phyloP scores from a whole-genome alignment of 2,888 invertebrate genomes.

The Anorthoa munda region DNA sequence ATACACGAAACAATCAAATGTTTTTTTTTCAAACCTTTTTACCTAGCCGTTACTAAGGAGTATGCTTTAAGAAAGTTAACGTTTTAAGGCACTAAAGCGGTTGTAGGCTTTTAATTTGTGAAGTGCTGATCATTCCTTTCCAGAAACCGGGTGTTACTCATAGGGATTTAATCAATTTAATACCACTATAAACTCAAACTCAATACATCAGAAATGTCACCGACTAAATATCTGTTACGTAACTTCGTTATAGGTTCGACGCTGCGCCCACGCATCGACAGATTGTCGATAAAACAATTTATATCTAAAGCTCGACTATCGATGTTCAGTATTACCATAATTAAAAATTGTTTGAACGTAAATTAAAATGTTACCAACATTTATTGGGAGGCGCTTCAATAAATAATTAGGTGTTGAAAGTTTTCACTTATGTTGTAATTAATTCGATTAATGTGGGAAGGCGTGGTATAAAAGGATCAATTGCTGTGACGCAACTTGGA shows the following conservation, averaged over 20 bases:
- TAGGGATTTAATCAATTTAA: conserved; percentile 3
- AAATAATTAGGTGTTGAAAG: conserved; percentile 63
- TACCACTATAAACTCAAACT: conserved; percentile 24
- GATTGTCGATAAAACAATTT: conserved; percentile 73
- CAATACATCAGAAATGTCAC: conserved; percentile 62
- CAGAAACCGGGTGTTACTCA: too few species aligned
- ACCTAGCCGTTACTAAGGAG: too few species aligned
- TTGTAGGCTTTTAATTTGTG: too few species aligned
- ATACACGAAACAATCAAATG: too few species aligned
- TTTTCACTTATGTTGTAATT: conserved; percentile 47
- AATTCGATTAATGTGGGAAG: conserved; percentile 14
- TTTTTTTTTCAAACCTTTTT: too few species aligned
- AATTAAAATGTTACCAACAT: conserved; percentile 66
- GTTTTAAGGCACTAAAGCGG: too few species aligned
- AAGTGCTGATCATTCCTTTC: too few species aligned
- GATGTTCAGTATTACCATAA: conserved; percentile 66
- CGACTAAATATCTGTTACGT: conserved; percentile 63
- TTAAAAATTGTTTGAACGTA: conserved; percentile 64
- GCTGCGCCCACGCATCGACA: conserved; percentile 64
- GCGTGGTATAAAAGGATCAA: neutral
- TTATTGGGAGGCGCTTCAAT: conserved; percentile 55
- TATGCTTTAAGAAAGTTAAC: too few species aligned
- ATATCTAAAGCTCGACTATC: conserved; percentile 60
- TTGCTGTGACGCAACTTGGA: neutral
- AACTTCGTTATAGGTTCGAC: conserved; percentile 50